A percentile compares a stretch with the other conserved stretches of the same genome.
Evolutionary conservation across 2,797 vertebrate species (phyloP).

Genomic region (Craterocephalus amniculus): DNA sequence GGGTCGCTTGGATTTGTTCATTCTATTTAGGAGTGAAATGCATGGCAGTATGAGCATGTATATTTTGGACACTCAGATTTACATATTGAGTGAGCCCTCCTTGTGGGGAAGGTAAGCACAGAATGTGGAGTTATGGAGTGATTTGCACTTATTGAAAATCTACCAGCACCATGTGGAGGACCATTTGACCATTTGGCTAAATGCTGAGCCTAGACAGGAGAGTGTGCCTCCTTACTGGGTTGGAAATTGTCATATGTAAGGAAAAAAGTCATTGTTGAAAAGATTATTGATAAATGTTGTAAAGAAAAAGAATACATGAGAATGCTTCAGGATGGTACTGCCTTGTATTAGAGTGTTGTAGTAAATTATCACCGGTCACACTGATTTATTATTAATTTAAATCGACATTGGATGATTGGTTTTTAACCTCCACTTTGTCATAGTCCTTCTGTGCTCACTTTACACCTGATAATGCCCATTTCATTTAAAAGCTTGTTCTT

Average conservation of each 20-base stretch:
- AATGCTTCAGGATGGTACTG: not conserved
- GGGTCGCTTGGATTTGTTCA: no score
- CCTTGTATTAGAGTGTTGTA: constrained; percentile 10
- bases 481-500: not conserved
- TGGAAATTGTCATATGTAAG: constrained; percentile 12
- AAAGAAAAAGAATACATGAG: not conserved
- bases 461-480: not conserved
- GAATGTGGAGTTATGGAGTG: constrained; percentile 42
- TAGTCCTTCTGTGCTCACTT: not conserved
- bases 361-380: constrained; percentile 13
- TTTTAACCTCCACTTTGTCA: constrained; percentile 6
- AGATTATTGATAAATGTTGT: constrained; percentile 10
- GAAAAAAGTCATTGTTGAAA: not conserved
- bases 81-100: not conserved
- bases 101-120: constrained; percentile 20
- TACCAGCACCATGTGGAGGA: constrained; percentile 35
- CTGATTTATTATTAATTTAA: constrained; percentile 40
- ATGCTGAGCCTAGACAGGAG: constrained; percentile 27
- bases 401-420: not conserved
- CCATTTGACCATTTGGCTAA: constrained; percentile 38
- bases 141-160: constrained; percentile 45
- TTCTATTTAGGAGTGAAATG: no score
- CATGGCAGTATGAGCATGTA: no score
- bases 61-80: no score
- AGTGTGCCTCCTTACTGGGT: not conserved